Conservation (phyloP, 2,797 vertebrate genomes). For the Fistularia commersonii region DNA sequence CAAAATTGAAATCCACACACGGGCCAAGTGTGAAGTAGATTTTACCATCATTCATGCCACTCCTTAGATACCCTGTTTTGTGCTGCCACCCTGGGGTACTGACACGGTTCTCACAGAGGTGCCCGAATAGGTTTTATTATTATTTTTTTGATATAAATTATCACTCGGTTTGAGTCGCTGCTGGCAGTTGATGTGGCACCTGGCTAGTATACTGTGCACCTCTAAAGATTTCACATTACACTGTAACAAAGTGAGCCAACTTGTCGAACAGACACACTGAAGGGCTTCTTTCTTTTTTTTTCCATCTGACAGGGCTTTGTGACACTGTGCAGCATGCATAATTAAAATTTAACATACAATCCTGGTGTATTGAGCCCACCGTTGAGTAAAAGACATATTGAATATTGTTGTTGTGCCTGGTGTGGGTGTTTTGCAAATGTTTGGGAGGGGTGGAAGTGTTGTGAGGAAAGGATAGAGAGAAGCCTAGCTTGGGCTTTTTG, state of each 20-base stretch:
- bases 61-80: no score
- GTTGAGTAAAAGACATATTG: constrained; percentile 40
- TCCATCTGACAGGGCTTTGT: constrained; percentile 41
- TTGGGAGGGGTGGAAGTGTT: no score
- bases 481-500: no score
- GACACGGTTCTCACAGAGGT: no score
- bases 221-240: constrained; percentile 52
- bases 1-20: no score
- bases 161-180: background rate
- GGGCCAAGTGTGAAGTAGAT: no score
- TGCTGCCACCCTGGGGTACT: no score
- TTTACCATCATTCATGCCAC: no score
- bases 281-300: constrained; percentile 23
- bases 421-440: no score
- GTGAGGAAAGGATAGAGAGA: no score
- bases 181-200: constrained; percentile 27
- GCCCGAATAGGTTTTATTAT: no score
- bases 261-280: constrained; percentile 33
- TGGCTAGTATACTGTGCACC: constrained; percentile 28
- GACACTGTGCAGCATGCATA: constrained; percentile 50
- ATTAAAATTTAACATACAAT: constrained; percentile 48
- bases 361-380: constrained; percentile 44
- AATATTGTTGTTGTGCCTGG: constrained; percentile 29
- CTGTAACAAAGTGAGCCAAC: constrained; percentile 56
- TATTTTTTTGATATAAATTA: no score